Percentiles rank a stretch among this genome's conserved stretches.
Evolutionary conservation across 2,113 vertebrate genomes (phyloP).

Genomic region (Erythrolamprus reginae): DNA sequence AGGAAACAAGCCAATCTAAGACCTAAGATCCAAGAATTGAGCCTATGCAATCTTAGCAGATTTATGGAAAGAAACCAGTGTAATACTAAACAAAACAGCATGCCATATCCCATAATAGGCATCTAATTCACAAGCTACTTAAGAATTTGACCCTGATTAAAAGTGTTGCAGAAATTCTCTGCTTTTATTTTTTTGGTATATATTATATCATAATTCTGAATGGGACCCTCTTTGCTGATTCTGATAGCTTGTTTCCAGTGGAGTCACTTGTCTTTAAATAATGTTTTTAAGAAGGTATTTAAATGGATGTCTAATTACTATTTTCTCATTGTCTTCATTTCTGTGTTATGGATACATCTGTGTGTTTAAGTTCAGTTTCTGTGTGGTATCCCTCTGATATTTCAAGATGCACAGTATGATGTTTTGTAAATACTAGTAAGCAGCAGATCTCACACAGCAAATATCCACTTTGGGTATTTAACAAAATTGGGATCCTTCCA

Average conservation of each 20-base stretch:
- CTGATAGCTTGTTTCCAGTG: neutral
- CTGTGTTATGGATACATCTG: neutral
- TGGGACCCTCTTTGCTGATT: neutral
- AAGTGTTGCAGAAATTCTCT: neutral
- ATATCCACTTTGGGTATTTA: slow-evolving; percentile 57
- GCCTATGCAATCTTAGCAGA: neutral
- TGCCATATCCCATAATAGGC: neutral
- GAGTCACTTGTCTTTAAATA: slow-evolving; percentile 14
- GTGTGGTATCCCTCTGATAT: slow-evolving; percentile 40
- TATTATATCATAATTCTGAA: neutral
- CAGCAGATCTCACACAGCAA: slow-evolving; percentile 45
- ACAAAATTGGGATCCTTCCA: slow-evolving; percentile 59
- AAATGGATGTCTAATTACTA: neutral
- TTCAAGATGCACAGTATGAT: slow-evolving; percentile 41
- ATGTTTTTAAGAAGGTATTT: slow-evolving; percentile 1
- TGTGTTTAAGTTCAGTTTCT: slow-evolving; percentile 51
- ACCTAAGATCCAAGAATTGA: neutral
- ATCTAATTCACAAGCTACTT: slow-evolving; percentile 2
- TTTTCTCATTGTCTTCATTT: slow-evolving; percentile 38
- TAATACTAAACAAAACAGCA: slow-evolving; percentile 5
- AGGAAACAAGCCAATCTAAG: slow-evolving; percentile 7
- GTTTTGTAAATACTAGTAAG: slow-evolving; percentile 50
- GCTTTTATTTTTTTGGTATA: neutral
- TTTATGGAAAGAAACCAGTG: neutral
- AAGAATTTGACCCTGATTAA: neutral